Evolutionary conservation across 2,113 vertebrate genomes (phyloP).

Genomic region (Chroicocephalus ridibundus): DNA sequence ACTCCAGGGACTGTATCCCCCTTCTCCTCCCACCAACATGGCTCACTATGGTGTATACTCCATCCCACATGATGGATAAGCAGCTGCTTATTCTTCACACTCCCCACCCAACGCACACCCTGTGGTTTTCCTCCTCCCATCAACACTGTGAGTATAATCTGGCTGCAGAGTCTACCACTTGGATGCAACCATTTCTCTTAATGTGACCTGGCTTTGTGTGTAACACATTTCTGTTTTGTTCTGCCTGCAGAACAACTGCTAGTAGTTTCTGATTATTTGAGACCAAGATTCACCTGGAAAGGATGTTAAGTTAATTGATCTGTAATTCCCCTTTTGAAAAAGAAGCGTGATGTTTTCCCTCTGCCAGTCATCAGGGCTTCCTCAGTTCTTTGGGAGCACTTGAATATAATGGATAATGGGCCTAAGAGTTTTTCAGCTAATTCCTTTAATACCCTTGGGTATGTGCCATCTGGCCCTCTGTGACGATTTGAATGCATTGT

Average conservation of each 20-base stretch:
- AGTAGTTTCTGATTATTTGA: slow-evolving; percentile 15
- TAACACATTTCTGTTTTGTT: background rate
- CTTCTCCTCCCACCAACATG: background rate
- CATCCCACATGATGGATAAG: slow-evolving; percentile 24
- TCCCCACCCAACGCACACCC: background rate
- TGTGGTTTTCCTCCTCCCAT: slow-evolving; percentile 22
- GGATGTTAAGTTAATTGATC: slow-evolving; percentile 42
- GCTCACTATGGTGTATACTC: background rate
- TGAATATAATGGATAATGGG: slow-evolving; percentile 64
- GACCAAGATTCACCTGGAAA: slow-evolving; percentile 14
- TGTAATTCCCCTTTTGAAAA: slow-evolving; percentile 33
- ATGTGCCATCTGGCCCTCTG: slow-evolving; percentile 60
- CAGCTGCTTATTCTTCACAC: slow-evolving; percentile 5
- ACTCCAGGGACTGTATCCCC: background rate
- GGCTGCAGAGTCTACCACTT: background rate
- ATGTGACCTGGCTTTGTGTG: background rate
- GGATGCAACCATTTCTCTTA: background rate
- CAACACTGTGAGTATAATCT: background rate
- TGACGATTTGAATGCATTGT: background rate
- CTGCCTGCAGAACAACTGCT: background rate
- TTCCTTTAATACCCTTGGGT: slow-evolving; percentile 67
- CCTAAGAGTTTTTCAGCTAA: slow-evolving; percentile 67
- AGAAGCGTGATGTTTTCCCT: background rate
- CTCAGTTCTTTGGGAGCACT: slow-evolving; percentile 43
- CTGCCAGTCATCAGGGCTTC: slow-evolving; percentile 28